Evolutionary conservation across 1,140 invertebrate species (phyloP).

Genomic region (Macrostomum lignano): DNA sequence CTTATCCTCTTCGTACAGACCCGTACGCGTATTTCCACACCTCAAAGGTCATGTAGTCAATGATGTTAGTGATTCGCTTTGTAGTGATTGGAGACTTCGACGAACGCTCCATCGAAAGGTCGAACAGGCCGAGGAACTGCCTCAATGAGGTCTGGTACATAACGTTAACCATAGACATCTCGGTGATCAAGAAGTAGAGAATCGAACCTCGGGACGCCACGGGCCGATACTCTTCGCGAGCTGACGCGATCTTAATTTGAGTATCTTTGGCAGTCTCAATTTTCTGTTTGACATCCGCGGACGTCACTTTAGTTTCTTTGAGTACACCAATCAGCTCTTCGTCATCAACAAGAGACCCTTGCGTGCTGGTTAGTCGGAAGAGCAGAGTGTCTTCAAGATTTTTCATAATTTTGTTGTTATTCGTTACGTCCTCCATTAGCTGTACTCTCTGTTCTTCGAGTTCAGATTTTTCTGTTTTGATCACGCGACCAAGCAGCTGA

Average conservation of each 20-base stretch:
- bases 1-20: slow-evolving; percentile 69
- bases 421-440: slow-evolving; percentile 67
- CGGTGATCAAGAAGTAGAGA: slow-evolving; percentile 72
- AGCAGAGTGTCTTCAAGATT: slow-evolving; percentile 66
- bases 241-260: slow-evolving; percentile 65
- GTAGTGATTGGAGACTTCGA: slow-evolving; percentile 33
- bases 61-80: slow-evolving; percentile 59
- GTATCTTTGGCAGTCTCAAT: slow-evolving; percentile 58
- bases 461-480: slow-evolving; percentile 66
- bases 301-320: slow-evolving; percentile 51
- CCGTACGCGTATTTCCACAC: slow-evolving; percentile 63
- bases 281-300: slow-evolving; percentile 72
- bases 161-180: slow-evolving; percentile 76
- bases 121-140: slow-evolving; percentile 72
- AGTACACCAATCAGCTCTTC: slow-evolving; percentile 60
- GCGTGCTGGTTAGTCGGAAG: slow-evolving; percentile 53
- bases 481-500: slow-evolving; percentile 58
- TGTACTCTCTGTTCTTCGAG: slow-evolving; percentile 63
- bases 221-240: slow-evolving; percentile 62
- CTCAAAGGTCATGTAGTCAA: slow-evolving; percentile 58
- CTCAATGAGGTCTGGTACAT: slow-evolving; percentile 89
- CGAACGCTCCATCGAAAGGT: slow-evolving; percentile 41
- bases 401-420: slow-evolving; percentile 69
- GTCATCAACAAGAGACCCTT: slow-evolving; percentile 73
- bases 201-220: slow-evolving; percentile 70